These are phyloP conservation scores for Glaucidium brasilianum DNA, from an alignment of 2,113 vertebrate genomes.

Conservation along the genomic window DNA sequence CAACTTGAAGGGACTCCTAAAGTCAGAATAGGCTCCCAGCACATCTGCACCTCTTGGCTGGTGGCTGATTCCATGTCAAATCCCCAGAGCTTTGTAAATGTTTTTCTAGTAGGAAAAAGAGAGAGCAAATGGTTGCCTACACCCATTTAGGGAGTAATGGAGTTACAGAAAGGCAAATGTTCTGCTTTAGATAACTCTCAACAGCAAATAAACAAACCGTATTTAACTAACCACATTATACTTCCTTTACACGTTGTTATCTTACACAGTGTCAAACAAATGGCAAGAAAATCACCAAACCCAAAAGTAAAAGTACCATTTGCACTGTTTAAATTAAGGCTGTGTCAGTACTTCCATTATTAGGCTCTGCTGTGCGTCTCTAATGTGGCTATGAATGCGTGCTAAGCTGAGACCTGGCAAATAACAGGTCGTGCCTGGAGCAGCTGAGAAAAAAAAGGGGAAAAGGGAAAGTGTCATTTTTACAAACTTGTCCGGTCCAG, in stretches of 20 bases:
- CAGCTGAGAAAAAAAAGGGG: not conserved
- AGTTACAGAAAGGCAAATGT: slow-evolving; percentile 57
- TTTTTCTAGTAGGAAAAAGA: slow-evolving; percentile 29
- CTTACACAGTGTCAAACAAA: not conserved
- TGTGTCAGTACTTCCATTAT: not conserved
- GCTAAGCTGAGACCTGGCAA: not conserved
- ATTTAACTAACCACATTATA: not conserved
- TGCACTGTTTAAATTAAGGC: not conserved
- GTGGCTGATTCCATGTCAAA: slow-evolving; percentile 6
- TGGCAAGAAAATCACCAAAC: not conserved
- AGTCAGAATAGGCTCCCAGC: not conserved
- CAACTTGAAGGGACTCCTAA: not conserved
- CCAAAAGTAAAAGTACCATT: not conserved
- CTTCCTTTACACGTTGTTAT: not conserved
- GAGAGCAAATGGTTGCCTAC: slow-evolving; percentile 44
- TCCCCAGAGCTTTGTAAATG: slow-evolving; percentile 6
- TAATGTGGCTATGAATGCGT: not conserved
- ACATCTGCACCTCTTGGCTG: slow-evolving; percentile 26
- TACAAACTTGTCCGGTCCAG: not conserved
- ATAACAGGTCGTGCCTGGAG: not conserved
- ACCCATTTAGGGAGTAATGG: slow-evolving; percentile 5
- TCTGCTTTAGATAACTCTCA: slow-evolving; percentile 6
- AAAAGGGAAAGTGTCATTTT: not conserved
- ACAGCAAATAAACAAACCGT: slow-evolving; percentile 34
- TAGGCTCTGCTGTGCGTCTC: not conserved